A percentile compares a stretch with the other conserved stretches of the same genome.
Conservation (phyloP, 2,888 invertebrate genomes). For the Thalpophila matura region DNA sequence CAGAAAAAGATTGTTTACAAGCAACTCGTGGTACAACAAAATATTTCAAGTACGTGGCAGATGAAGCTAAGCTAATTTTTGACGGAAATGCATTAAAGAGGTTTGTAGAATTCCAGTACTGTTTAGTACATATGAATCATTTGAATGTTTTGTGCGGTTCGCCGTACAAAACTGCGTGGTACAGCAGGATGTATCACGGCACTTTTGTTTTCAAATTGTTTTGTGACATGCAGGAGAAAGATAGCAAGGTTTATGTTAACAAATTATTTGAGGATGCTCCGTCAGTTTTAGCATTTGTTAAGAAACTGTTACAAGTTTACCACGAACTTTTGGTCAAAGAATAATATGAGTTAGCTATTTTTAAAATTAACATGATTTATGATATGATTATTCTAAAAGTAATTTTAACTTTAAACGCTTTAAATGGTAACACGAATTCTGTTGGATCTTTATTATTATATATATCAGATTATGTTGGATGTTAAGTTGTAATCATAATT, state of each 20-base stretch:
- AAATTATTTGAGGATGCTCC: conserved; percentile 29
- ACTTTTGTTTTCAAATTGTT: conserved; percentile 68
- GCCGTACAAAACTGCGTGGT: conserved; percentile 58
- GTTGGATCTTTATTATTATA: too few species aligned
- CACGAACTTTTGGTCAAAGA: neutral
- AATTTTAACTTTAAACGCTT: too few species aligned
- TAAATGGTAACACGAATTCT: too few species aligned
- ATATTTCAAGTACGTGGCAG: conserved; percentile 45
- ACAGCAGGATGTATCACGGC: conserved; percentile 66
- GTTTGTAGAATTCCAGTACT: conserved; percentile 67
- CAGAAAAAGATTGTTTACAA: neutral
- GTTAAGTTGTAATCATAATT: too few species aligned
- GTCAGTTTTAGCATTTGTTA: conserved; percentile 19
- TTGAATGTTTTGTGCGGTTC: conserved; percentile 71
- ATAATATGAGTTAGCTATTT: neutral
- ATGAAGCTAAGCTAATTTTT: conserved; percentile 53
- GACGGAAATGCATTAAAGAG: conserved; percentile 51
- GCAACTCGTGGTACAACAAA: neutral
- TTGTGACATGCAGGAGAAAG: conserved; percentile 14
- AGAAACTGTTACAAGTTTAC: conserved; percentile 28
- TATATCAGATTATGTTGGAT: too few species aligned
- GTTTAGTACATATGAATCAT: conserved; percentile 68
- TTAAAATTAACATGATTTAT: neutral
- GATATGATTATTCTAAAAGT: neutral
- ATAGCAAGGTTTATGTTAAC: conserved; percentile 23